A percentile compares a stretch with the other conserved stretches of the same genome.
Conservation (phyloP, 2,888 invertebrate species). For the Caenorhabditis doughertyi region DNA sequence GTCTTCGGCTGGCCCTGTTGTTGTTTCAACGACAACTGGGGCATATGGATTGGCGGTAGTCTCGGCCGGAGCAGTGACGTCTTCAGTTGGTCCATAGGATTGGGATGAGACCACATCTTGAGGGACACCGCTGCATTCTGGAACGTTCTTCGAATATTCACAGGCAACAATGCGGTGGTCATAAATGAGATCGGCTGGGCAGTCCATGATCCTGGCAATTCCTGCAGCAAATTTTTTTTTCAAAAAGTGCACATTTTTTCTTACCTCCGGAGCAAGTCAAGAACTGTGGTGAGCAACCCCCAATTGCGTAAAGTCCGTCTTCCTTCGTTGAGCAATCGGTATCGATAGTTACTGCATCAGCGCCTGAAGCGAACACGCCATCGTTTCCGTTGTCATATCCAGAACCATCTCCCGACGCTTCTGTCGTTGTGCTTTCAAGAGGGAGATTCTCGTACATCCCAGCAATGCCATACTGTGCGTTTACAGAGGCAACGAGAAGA, state of each 20-base stretch:
- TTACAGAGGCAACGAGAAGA: background rate
- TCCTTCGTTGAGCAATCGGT: conserved; percentile 44
- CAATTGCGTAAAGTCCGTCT: conserved; percentile 54
- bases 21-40: too few relatives aligned
- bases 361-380: conserved; percentile 7
- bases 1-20: background rate
- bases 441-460: conserved; percentile 24
- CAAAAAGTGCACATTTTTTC: background rate
- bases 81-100: background rate
- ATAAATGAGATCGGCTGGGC: conserved; percentile 55
- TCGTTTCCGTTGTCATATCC: background rate
- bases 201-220: conserved; percentile 58
- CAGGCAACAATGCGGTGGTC: conserved; percentile 45
- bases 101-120: background rate
- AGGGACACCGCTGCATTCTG: conserved; percentile 33
- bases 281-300: conserved; percentile 54
- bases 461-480: conserved; percentile 15
- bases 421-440: conserved; percentile 17
- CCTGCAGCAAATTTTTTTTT: conserved; percentile 6
- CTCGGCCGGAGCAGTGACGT: too few relatives aligned
- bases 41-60: background rate
- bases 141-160: conserved; percentile 48
- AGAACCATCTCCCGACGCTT: conserved; percentile 12
- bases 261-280: conserved; percentile 58
- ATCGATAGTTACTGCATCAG: conserved; percentile 30